phyloP scores from a whole-genome alignment of 2,113 vertebrate genomes.

The Marmota flaviventris region DNA sequence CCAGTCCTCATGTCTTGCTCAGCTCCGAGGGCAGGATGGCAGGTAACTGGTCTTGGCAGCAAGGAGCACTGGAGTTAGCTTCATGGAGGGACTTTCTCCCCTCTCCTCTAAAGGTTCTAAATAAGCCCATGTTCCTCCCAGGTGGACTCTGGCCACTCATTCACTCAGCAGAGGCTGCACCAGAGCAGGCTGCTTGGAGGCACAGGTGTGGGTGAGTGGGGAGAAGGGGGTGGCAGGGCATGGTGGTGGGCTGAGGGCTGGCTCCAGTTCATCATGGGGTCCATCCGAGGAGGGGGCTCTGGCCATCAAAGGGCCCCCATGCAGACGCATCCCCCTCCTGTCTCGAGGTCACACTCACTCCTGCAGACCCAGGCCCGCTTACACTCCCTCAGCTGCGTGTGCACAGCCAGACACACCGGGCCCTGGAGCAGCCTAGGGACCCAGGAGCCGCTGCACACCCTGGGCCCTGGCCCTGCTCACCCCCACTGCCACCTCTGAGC shows the following conservation, averaged over 20 bases:
- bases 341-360: not conserved
- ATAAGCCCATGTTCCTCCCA: not conserved
- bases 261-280: accelerated
- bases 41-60: no score
- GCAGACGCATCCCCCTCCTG: not conserved
- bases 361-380: not conserved
- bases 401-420: no score
- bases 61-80: not conserved
- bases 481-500: not conserved
- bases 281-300: not conserved
- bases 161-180: no score
- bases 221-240: not conserved
- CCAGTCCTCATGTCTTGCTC: not conserved
- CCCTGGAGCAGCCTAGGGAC: accelerated
- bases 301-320: not conserved
- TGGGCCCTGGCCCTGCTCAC: no score
- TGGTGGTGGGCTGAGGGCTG: no score
- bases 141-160: accelerated
- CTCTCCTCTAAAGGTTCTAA: not conserved
- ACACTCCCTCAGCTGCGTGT: no score
- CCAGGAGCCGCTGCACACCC: not conserved
- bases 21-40: not conserved
- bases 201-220: no score
- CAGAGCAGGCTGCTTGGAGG: no score
- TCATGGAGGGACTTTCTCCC: not conserved